Percentiles rank a stretch among this genome's conserved stretches.
These are phyloP conservation scores for Ctenopoma multispine DNA, from an alignment of 2,797 vertebrate species.

Conservation along the genomic window DNA sequence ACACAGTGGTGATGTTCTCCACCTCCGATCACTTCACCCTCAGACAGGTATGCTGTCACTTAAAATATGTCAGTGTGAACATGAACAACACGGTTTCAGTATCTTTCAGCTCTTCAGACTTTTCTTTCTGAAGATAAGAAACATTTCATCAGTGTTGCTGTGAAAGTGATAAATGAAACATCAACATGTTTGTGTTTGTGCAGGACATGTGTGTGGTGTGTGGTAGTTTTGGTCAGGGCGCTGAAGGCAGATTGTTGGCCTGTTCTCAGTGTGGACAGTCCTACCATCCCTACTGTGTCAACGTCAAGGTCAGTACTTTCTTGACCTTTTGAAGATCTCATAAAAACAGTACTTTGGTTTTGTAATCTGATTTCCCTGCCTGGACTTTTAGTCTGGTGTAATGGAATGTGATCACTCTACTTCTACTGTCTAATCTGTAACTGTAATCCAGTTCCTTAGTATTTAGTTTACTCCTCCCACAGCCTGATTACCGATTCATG, in stretches of 20 bases:
- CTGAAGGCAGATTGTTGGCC: constrained; percentile 92
- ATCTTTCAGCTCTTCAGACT: too few relatives aligned
- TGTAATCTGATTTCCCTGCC: neutral
- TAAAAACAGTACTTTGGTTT: neutral
- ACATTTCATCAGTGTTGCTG: neutral
- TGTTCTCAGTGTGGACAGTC: constrained; percentile 99
- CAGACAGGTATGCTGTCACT: constrained; percentile 86
- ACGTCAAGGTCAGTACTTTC: constrained; percentile 90
- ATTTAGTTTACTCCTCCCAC: too few relatives aligned
- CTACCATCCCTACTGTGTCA: constrained; percentile 98
- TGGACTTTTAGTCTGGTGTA: too few relatives aligned
- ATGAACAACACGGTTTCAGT: too few relatives aligned
- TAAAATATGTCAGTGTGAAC: too few relatives aligned
- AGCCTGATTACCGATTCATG: neutral
- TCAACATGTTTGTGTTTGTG: neutral
- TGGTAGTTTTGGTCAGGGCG: constrained; percentile 95
- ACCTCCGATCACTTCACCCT: constrained; percentile 95
- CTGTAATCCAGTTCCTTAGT: too few relatives aligned
- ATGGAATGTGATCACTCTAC: too few relatives aligned
- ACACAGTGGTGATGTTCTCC: constrained; percentile 97
- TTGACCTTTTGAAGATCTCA: too few relatives aligned
- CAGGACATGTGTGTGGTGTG: constrained; percentile 99
- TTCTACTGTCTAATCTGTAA: too few relatives aligned
- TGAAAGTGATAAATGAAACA: neutral
- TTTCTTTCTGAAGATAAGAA: too few relatives aligned